phyloP scores from a whole-genome alignment of 1,140 invertebrate species.

The Dreissena polymorpha region DNA sequence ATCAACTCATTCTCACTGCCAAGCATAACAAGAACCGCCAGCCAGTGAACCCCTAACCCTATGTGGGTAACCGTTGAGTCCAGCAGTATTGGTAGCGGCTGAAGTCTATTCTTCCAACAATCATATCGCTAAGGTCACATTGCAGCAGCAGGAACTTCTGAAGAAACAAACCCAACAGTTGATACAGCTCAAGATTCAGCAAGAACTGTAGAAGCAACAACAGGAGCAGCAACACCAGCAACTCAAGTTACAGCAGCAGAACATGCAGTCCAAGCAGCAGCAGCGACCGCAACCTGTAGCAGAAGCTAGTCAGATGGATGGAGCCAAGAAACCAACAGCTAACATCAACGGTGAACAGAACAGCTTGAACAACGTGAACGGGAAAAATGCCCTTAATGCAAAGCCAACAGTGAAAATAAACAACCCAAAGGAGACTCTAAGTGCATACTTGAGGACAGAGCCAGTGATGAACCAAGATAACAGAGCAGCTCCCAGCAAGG shows the following conservation, averaged over 20 bases:
- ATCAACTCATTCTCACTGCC: too few relatives aligned
- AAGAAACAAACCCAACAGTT: slow-evolving; percentile 50
- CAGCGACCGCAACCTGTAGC: slow-evolving; percentile 1
- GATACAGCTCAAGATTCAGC: too few relatives aligned
- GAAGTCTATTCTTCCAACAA: too few relatives aligned
- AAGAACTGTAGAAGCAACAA: slow-evolving; percentile 39
- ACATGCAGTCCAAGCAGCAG: slow-evolving; percentile 39
- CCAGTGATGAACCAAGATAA: not conserved
- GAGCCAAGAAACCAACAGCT: not conserved
- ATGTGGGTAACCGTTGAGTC: slow-evolving; percentile 1
- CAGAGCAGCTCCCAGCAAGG: too few relatives aligned
- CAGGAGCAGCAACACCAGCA: slow-evolving; percentile 59
- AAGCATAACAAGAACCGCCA: too few relatives aligned
- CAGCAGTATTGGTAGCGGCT: not conserved
- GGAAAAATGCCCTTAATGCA: slow-evolving; percentile 29
- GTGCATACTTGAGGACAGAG: slow-evolving; percentile 69
- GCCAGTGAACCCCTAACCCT: not conserved
- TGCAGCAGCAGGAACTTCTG: slow-evolving; percentile 45
- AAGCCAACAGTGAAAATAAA: slow-evolving; percentile 49
- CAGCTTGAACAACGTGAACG: not conserved
- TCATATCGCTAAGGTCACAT: slow-evolving; percentile 40
- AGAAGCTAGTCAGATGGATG: slow-evolving; percentile 8
- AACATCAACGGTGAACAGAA: not conserved
- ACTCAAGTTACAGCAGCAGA: slow-evolving; percentile 17
- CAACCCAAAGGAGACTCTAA: slow-evolving; percentile 65